Percentiles rank a stretch among this genome's conserved stretches.
These are phyloP conservation scores for Scyliorhinus canicula DNA, from an alignment of 2,797 vertebrate species.

Conservation along the genomic window DNA sequence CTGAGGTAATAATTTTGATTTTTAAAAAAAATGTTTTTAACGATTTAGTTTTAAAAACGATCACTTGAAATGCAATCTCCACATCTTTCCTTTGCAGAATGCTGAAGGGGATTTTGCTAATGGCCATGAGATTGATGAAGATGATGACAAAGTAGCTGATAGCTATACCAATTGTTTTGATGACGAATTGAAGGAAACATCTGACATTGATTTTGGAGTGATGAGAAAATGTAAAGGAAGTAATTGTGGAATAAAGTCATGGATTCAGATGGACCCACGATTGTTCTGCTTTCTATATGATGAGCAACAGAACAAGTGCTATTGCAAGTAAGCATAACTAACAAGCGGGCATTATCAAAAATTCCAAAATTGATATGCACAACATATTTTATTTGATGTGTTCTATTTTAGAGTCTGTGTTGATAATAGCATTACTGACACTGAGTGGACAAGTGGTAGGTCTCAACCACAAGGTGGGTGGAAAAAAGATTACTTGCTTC, in stretches of 20 bases:
- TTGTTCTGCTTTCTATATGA: conserved; percentile 31
- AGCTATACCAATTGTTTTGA: conserved; percentile 27
- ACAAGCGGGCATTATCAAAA: not conserved
- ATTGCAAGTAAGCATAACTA: conserved; percentile 35
- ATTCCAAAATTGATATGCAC: not conserved
- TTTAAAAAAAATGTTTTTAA: conserved; percentile 24
- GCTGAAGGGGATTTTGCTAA: conserved; percentile 35
- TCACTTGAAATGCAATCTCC: conserved; percentile 24
- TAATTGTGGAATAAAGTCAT: conserved; percentile 31
- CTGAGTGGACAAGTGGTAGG: conserved; percentile 37
- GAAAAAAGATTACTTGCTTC: conserved; percentile 39
- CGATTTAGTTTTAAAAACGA: conserved; percentile 13
- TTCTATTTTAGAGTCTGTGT: conserved; percentile 37
- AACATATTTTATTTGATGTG: not conserved
- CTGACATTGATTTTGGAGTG: not conserved
- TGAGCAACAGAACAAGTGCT: conserved; percentile 36
- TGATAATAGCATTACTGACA: conserved; percentile 39
- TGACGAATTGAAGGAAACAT: conserved; percentile 16
- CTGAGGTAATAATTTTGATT: conserved; percentile 37
- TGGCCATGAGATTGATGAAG: conserved; percentile 38
- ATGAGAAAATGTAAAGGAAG: conserved; percentile 32
- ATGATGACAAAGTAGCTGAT: conserved; percentile 32
- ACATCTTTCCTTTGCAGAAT: conserved; percentile 35
- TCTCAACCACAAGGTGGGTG: conserved; percentile 36
- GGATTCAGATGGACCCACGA: conserved; percentile 36